Evolutionary conservation across 2,888 invertebrate genomes (phyloP).

Genomic region (Macrophya alboannulata): DNA sequence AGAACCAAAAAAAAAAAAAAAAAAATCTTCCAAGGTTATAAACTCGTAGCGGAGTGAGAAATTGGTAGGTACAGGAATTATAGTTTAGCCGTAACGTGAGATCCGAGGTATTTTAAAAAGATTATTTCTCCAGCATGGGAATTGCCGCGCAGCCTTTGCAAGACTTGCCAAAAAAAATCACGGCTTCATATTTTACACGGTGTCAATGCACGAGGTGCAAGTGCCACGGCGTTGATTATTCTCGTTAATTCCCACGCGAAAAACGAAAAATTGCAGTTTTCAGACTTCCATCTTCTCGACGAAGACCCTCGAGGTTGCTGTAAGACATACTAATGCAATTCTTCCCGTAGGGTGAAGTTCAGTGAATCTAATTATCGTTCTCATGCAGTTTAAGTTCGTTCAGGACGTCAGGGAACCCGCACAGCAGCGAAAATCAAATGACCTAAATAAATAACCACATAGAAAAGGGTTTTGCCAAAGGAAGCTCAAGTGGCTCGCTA

Average conservation of each 20-base stretch:
- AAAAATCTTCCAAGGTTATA: background rate
- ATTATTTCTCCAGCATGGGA: background rate
- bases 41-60: background rate
- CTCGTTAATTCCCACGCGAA: slow-evolving; percentile 26
- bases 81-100: background rate
- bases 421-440: slow-evolving; percentile 21
- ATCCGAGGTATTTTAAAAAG: background rate
- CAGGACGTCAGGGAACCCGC: slow-evolving; percentile 28
- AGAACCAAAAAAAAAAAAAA: background rate
- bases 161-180: background rate
- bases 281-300: slow-evolving; percentile 39
- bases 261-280: slow-evolving; percentile 28
- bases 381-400: slow-evolving; percentile 34
- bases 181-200: slow-evolving; percentile 3
- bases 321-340: slow-evolving; percentile 26
- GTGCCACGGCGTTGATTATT: background rate
- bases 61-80: slow-evolving; percentile 33
- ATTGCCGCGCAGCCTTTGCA: background rate
- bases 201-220: background rate
- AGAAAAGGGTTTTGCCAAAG: background rate
- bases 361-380: slow-evolving; percentile 10
- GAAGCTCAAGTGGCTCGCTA: background rate
- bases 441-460: slow-evolving; percentile 39
- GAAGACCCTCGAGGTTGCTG: slow-evolving; percentile 26
- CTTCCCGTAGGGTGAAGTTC: background rate